Conservation (phyloP, 92 coral and sea anemone genomes). For the Montipora capitata region DNA sequence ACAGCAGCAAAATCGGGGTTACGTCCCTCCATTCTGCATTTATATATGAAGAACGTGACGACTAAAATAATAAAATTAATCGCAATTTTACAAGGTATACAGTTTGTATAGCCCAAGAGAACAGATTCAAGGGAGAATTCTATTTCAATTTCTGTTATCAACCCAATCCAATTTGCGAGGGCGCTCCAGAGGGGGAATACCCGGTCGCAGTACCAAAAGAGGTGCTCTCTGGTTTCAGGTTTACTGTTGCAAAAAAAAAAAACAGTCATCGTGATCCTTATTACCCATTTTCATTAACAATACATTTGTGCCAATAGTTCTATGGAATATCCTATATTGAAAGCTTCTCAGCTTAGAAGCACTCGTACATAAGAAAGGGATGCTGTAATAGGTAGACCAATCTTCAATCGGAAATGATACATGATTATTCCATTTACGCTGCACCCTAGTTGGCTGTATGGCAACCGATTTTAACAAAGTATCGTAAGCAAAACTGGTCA, state of each 20-base stretch:
- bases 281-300: conserved; percentile 37
- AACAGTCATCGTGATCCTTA: background rate
- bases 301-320: no score
- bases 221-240: conserved; percentile 29
- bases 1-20: no score
- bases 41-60: background rate
- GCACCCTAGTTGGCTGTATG: conserved; percentile 27
- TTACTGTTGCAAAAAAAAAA: conserved; percentile 22
- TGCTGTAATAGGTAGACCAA: no score
- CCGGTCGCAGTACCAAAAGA: conserved; percentile 42
- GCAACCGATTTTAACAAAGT: conserved; percentile 22
- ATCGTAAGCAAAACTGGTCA: no score
- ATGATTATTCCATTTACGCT: conserved; percentile 15
- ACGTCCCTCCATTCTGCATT: background rate
- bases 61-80: no score
- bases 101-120: background rate
- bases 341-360: background rate
- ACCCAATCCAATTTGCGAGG: background rate
- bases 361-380: background rate
- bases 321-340: no score
- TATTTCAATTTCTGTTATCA: background rate
- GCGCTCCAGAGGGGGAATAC: background rate
- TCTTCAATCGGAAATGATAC: conserved; percentile 2
- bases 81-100: background rate
- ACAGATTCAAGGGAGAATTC: background rate